Percentiles rank a stretch among this genome's conserved stretches.
Conservation (phyloP, 64 coral and sea anemone species). For the Pachyseris speciosa region DNA sequence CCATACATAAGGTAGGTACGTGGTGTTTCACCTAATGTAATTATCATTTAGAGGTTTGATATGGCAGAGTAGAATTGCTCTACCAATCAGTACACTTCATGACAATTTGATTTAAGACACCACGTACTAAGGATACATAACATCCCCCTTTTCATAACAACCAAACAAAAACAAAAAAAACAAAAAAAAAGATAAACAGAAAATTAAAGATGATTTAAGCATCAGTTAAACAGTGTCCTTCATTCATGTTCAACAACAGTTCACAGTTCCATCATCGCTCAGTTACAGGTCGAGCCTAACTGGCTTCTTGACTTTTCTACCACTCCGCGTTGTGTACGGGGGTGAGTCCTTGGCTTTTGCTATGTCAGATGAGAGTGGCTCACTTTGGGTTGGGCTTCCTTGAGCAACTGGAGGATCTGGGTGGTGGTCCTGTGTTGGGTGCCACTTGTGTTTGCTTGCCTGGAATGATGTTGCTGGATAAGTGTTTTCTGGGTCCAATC, state of each 20-base stretch:
- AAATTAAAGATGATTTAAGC: not conserved
- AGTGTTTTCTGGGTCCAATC: not conserved
- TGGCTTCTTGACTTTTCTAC: constrained; percentile 36
- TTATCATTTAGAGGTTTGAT: no score
- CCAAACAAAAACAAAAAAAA: not conserved
- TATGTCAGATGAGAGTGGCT: not conserved
- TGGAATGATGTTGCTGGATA: no score
- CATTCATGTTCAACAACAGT: not conserved
- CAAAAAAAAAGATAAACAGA: no score
- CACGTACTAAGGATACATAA: no score
- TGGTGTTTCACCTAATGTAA: no score
- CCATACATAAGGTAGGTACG: no score
- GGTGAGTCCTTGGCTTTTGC: not conserved
- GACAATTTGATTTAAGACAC: no score
- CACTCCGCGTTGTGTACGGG: constrained; percentile 13
- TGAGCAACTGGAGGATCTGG: not conserved
- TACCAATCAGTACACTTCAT: no score
- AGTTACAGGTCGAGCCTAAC: constrained; percentile 25
- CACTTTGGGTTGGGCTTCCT: not conserved
- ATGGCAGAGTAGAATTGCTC: no score
- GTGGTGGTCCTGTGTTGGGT: not conserved
- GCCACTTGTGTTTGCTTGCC: no score
- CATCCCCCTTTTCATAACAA: not conserved
- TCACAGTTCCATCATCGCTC: not conserved
- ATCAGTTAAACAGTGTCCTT: not conserved